Evolutionary conservation across 2,113 vertebrate species (phyloP).

Genomic region (Cyprinodon brontotheroides): DNA sequence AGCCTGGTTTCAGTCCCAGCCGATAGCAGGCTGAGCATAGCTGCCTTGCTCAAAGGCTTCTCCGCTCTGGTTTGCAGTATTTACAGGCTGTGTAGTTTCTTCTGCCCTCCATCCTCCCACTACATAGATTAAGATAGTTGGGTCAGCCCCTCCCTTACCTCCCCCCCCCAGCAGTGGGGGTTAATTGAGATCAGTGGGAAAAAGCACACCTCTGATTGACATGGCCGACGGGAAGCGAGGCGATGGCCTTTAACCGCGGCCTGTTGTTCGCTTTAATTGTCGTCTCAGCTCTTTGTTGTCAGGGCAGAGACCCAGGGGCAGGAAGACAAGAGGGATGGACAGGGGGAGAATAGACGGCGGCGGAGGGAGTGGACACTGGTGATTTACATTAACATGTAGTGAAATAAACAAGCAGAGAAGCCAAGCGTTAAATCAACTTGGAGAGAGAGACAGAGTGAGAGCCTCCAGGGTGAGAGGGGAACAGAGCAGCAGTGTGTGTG

Average conservation of each 20-base stretch:
- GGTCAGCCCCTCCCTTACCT: conserved; percentile 9
- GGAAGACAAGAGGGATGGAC: conserved; percentile 45
- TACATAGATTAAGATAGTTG: conserved; percentile 17
- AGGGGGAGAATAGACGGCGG: conserved; percentile 3
- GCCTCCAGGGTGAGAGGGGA: conserved; percentile 23
- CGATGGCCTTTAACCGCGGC: conserved; percentile 27
- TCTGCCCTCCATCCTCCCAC: conserved; percentile 12
- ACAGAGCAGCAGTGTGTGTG: conserved; percentile 16
- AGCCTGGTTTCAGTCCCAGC: too few relatives aligned
- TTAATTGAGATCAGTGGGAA: conserved; percentile 70
- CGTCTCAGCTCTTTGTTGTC: conserved; percentile 54
- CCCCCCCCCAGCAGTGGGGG: conserved; percentile 36
- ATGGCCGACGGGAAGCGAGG: conserved; percentile 6
- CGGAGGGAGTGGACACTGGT: conserved; percentile 43
- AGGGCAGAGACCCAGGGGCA: conserved; percentile 38
- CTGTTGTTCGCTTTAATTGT: conserved; percentile 74
- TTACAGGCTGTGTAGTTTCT: background rate
- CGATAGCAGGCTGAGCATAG: background rate
- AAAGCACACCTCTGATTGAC: conserved; percentile 40
- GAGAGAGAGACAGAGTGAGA: conserved; percentile 32
- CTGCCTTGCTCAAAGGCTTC: conserved; percentile 9
- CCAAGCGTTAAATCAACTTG: conserved; percentile 74
- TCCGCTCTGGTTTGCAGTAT: background rate
- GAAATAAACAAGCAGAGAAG: conserved; percentile 73
- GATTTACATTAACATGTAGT: conserved; percentile 74